These are phyloP conservation scores for Climacteris rufus DNA, from an alignment of 2,113 vertebrate species.

Conservation along the genomic window DNA sequence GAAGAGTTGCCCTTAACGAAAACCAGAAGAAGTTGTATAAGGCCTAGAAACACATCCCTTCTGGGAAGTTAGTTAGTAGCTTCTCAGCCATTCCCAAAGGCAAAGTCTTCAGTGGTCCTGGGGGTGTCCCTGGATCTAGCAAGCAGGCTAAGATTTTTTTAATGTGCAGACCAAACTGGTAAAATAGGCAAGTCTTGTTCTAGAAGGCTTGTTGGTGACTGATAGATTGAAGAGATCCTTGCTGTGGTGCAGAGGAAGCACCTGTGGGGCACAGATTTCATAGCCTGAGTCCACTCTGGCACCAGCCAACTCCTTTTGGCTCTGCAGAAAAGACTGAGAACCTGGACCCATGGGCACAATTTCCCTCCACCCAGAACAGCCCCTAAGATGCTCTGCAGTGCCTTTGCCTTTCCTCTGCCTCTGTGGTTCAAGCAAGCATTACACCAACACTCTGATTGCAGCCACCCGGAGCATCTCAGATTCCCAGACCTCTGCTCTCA, in stretches of 20 bases:
- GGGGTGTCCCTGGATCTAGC: neutral
- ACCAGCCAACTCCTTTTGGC: neutral
- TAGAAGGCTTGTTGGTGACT: neutral
- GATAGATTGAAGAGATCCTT: neutral
- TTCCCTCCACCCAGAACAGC: neutral
- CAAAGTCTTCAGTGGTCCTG: accelerated
- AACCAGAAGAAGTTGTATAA: neutral
- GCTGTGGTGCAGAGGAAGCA: neutral
- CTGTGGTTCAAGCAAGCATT: neutral
- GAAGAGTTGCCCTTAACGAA: neutral
- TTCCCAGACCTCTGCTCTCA: neutral
- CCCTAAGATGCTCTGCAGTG: neutral
- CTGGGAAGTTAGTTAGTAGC: neutral
- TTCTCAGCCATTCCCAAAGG: neutral
- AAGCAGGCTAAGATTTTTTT: neutral
- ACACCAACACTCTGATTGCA: neutral
- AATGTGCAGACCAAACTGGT: neutral
- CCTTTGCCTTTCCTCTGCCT: neutral
- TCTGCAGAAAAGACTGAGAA: neutral
- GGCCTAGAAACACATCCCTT: neutral
- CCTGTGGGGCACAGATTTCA: neutral
- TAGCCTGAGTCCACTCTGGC: neutral
- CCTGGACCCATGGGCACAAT: neutral
- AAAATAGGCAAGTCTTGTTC: neutral
- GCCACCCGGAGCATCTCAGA: accelerated